Percentiles rank a stretch among this genome's conserved stretches.
phyloP scores from a whole-genome alignment of 2,888 invertebrate genomes.

The Teinopalpus imperialis region DNA sequence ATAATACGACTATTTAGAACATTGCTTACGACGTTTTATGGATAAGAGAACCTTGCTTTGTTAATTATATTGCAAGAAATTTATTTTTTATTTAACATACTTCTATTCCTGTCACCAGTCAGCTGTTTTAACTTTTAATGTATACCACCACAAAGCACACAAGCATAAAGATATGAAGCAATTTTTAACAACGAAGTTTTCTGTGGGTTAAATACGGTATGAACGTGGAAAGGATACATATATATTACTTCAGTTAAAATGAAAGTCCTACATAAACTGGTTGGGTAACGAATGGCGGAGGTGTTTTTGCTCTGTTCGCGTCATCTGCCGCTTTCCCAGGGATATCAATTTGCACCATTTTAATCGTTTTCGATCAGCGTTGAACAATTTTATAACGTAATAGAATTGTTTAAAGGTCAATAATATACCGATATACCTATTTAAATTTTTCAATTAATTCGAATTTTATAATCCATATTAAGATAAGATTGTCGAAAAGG shows the following conservation, averaged over 20 bases:
- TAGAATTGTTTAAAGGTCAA: conserved; percentile 39
- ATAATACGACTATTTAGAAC: background rate
- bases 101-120: no score
- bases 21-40: no score
- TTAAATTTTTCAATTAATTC: no score
- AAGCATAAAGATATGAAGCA: background rate
- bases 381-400: conserved; percentile 41
- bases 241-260: conserved; percentile 15
- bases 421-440: conserved; percentile 11
- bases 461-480: no score
- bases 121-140: no score
- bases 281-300: conserved; percentile 27
- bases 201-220: background rate
- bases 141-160: no score
- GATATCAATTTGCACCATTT: conserved; percentile 65
- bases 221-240: background rate
- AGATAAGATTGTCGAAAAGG: no score
- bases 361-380: conserved; percentile 57
- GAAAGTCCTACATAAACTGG: conserved; percentile 25
- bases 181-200: background rate
- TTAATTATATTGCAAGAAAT: no score
- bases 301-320: conserved; percentile 37
- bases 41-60: no score
- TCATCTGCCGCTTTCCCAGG: conserved; percentile 65
- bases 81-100: no score